phyloP scores from a whole-genome alignment of 2,113 vertebrate species.

The Oceanodroma tethys region DNA sequence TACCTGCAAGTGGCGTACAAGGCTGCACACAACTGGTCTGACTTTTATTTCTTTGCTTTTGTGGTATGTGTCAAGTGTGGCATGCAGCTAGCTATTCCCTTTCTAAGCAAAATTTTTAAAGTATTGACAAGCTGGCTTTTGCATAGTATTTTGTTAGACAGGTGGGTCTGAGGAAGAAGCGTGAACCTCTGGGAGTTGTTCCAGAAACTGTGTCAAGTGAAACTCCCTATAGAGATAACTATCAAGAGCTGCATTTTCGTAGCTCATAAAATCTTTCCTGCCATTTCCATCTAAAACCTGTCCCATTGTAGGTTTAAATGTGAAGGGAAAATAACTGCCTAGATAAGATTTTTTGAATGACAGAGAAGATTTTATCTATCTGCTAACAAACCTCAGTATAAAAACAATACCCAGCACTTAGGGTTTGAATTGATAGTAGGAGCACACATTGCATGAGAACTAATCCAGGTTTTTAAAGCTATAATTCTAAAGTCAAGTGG shows the following conservation, averaged over 20 bases:
- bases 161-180: neutral
- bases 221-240: neutral
- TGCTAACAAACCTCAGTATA: neutral
- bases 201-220: neutral
- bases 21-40: neutral
- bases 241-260: neutral
- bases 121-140: neutral
- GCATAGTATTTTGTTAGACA: neutral
- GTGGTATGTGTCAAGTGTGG: neutral
- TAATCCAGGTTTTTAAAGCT: neutral
- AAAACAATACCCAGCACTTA: neutral
- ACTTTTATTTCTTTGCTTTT: neutral
- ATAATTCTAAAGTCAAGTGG: neutral
- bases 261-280: neutral
- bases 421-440: neutral
- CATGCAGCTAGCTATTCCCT: neutral
- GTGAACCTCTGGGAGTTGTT: neutral
- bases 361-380: neutral
- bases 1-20: neutral
- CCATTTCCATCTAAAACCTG: neutral
- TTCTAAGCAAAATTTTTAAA: neutral
- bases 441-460: neutral
- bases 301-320: neutral
- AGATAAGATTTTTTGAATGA: neutral
- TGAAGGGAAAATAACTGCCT: constrained; percentile 5